These are phyloP conservation scores for Peromyscus eremicus DNA, from an alignment of 2,797 vertebrate species.

Conservation along the genomic window DNA sequence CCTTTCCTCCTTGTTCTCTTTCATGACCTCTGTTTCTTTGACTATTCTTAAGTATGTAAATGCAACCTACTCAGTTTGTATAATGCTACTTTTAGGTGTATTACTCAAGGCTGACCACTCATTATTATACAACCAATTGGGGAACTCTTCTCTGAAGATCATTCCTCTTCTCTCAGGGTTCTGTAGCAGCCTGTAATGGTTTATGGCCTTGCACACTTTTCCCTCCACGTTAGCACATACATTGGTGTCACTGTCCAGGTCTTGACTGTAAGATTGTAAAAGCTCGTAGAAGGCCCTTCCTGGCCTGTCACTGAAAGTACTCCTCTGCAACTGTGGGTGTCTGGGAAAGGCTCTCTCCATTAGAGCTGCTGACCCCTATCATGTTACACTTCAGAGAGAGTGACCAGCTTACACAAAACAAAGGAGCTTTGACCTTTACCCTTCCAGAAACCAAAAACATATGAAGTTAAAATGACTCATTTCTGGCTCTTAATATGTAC, in stretches of 20 bases:
- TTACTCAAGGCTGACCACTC: not conserved
- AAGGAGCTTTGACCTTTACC: conserved; percentile 93
- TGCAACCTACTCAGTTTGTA: not conserved
- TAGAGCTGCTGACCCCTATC: conserved; percentile 89
- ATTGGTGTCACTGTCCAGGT: not conserved
- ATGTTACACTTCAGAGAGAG: conserved; percentile 90
- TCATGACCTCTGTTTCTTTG: not conserved
- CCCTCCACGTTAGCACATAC: not conserved
- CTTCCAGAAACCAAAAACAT: conserved; percentile 93
- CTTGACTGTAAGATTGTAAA: not conserved
- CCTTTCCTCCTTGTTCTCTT: conserved; percentile 26
- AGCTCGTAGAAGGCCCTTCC: not conserved
- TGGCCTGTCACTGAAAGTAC: conserved; percentile 69
- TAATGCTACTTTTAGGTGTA: not conserved
- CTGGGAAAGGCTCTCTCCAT: conserved; percentile 88
- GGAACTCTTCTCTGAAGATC: not conserved
- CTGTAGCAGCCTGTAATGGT: too few relatives aligned
- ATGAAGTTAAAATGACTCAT: conserved; percentile 94
- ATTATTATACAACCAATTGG: not conserved
- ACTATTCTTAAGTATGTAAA: not conserved
- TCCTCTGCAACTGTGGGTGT: conserved; percentile 79
- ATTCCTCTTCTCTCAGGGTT: not conserved
- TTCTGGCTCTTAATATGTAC: conserved; percentile 93
- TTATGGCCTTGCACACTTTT: not conserved
- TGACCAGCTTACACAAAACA: conserved; percentile 91